Percentiles rank a stretch among this genome's conserved stretches.
phyloP scores from a whole-genome alignment of 2,113 vertebrate species.

The Terrapene triunguis region DNA sequence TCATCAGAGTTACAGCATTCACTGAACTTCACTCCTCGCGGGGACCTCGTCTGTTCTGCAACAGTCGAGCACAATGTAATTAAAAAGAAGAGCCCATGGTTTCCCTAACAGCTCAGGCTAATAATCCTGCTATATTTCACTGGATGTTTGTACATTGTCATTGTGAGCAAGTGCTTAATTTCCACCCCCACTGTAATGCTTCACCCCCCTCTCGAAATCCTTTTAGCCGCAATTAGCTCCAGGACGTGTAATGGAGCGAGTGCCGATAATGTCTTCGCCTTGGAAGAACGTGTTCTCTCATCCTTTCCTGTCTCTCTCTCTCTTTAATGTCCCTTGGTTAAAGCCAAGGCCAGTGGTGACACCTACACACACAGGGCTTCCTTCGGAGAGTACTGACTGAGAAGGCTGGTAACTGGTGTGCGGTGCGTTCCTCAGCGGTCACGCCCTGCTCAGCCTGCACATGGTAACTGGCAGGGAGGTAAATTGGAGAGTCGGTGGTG shows the following conservation, averaged over 20 bases:
- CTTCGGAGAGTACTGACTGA: neutral
- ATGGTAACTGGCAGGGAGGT: too few relatives aligned
- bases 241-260: neutral
- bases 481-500: too few relatives aligned
- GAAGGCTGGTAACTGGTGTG: neutral
- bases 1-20: neutral
- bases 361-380: neutral
- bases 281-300: neutral
- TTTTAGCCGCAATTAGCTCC: slow-evolving; percentile 17
- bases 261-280: neutral
- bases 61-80: neutral
- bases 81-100: neutral
- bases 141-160: neutral
- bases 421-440: neutral
- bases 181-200: neutral
- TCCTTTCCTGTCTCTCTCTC: neutral
- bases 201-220: neutral
- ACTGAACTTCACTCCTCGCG: neutral
- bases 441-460: neutral
- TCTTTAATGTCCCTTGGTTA: neutral
- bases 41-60: neutral
- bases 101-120: neutral
- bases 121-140: neutral
- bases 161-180: neutral
- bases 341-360: neutral